A percentile compares a stretch with the other conserved stretches of the same genome.
These are phyloP conservation scores for Doris montereyensis DNA, from an alignment of 2,888 invertebrate genomes.

Conservation along the genomic window DNA sequence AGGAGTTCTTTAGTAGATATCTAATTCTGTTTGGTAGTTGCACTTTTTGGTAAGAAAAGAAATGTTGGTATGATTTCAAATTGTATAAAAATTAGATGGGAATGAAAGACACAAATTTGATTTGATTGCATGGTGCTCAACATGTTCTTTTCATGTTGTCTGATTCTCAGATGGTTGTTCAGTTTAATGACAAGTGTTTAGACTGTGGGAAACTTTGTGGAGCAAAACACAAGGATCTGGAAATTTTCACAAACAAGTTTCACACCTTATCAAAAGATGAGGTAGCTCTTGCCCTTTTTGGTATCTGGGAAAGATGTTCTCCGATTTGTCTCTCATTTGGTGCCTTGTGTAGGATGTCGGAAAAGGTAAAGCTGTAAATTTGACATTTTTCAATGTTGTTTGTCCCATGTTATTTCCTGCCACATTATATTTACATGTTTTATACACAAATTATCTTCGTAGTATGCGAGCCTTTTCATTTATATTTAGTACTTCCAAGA, in stretches of 20 bases:
- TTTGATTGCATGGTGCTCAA: background rate
- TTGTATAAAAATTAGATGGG: background rate
- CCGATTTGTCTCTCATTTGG: conserved; percentile 88
- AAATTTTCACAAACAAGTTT: conserved; percentile 88
- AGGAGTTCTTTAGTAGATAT: no score
- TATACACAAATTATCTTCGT: no score
- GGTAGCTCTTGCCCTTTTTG: conserved; percentile 84
- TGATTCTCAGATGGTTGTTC: conserved; percentile 88
- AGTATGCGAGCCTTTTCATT: no score
- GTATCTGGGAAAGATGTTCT: conserved; percentile 88
- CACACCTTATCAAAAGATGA: conserved; percentile 84
- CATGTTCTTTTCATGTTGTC: background rate
- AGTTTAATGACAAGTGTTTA: conserved; percentile 87
- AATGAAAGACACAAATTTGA: background rate
- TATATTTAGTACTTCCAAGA: no score
- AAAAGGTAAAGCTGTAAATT: conserved; percentile 79
- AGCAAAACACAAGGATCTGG: conserved; percentile 82
- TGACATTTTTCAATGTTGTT: no score
- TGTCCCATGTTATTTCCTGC: no score
- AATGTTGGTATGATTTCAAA: background rate
- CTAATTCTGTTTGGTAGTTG: no score
- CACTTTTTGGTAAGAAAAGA: no score
- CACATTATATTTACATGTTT: no score
- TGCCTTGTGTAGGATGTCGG: conserved; percentile 94
- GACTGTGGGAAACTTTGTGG: conserved; percentile 81